Evolutionary conservation across 1,140 invertebrate species (phyloP).

Genomic region (Orussus abietinus): DNA sequence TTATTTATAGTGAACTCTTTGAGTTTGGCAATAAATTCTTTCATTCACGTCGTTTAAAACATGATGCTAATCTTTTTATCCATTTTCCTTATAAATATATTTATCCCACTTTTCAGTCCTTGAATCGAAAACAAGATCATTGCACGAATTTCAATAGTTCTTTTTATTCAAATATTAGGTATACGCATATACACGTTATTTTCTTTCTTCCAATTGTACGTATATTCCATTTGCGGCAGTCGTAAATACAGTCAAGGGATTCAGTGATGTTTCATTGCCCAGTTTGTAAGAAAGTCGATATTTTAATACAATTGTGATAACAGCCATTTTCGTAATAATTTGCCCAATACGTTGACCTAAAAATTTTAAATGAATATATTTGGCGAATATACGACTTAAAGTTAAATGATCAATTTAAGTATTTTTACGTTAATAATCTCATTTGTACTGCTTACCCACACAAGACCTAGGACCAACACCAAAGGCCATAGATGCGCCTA

Average conservation of each 20-base stretch:
- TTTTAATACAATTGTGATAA: slow-evolving; percentile 48
- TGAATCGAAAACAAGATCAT: too few species aligned
- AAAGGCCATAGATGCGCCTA: slow-evolving; percentile 28
- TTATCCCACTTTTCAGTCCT: too few species aligned
- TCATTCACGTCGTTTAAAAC: too few species aligned
- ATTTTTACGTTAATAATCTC: neutral
- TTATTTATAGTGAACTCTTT: too few species aligned
- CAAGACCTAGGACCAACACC: slow-evolving; percentile 37
- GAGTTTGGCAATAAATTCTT: too few species aligned
- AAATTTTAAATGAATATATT: slow-evolving; percentile 10
- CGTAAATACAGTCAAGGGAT: slow-evolving; percentile 26
- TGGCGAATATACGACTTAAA: too few species aligned
- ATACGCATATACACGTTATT: too few species aligned
- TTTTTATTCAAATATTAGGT: too few species aligned
- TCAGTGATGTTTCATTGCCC: slow-evolving; percentile 17
- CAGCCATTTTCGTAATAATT: slow-evolving; percentile 61
- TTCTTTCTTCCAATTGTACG: slow-evolving; percentile 26
- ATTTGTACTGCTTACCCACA: slow-evolving; percentile 24
- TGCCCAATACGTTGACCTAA: slow-evolving; percentile 60
- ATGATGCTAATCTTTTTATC: too few species aligned
- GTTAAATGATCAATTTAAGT: neutral
- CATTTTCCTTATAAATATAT: too few species aligned
- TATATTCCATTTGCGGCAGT: slow-evolving; percentile 24
- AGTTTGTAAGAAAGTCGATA: slow-evolving; percentile 40
- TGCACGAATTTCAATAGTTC: too few species aligned